These are phyloP conservation scores for Eudasyphora cyanicolor DNA, from an alignment of 2,888 invertebrate species.

Conservation along the genomic window DNA sequence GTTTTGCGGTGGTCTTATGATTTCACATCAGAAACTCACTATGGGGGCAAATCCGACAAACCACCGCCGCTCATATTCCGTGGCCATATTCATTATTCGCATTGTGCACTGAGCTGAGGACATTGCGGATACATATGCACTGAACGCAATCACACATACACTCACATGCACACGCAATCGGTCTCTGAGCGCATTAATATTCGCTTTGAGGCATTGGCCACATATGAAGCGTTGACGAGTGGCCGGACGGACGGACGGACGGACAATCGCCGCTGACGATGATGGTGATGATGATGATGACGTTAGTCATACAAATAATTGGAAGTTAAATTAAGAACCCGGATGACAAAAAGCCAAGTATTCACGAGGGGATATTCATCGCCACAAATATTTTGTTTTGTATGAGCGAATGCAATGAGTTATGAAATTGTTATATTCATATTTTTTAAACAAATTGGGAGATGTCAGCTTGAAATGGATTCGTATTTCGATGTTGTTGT, in stretches of 20 bases:
- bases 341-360: not conserved
- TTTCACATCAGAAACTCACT: not conserved
- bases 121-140: not conserved
- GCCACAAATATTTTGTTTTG: not conserved
- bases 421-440: no score
- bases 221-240: not conserved
- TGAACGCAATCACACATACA: not conserved
- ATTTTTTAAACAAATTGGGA: no score
- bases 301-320: constrained; percentile 21
- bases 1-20: no score
- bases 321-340: constrained; percentile 15
- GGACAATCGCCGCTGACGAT: no score
- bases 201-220: not conserved
- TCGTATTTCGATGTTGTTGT: not conserved
- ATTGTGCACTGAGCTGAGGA: no score
- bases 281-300: not conserved
- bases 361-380: not conserved
- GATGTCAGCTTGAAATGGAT: not conserved
- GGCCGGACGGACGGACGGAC: no score
- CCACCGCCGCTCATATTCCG: not conserved
- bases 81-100: constrained; percentile 10
- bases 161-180: not conserved
- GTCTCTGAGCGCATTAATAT: not conserved
- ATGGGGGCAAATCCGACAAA: not conserved
- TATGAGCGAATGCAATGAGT: no score